Conservation (phyloP, 2,797 vertebrate species). For the Leptatherina wallacei region DNA sequence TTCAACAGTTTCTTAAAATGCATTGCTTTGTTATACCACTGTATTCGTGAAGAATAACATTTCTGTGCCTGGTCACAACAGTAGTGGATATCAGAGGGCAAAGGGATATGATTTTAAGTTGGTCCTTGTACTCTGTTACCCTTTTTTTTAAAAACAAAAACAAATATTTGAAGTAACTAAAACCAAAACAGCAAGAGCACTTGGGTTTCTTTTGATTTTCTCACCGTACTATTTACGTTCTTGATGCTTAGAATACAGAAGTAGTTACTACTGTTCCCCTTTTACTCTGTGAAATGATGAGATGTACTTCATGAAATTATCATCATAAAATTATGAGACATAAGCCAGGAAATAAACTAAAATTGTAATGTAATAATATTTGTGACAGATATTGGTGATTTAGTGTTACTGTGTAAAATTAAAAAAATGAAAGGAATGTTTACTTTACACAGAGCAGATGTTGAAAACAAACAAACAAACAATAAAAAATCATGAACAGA, state of each 20-base stretch:
- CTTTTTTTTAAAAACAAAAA: conserved; percentile 18
- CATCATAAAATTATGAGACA: conserved; percentile 1
- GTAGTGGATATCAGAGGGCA: conserved; percentile 22
- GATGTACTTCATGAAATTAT: conserved; percentile 1
- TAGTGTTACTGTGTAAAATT: not conserved
- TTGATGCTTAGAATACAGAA: conserved; percentile 29
- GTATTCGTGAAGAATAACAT: conserved; percentile 20
- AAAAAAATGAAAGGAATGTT: conserved; percentile 23
- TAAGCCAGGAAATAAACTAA: conserved; percentile 2
- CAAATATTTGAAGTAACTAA: conserved; percentile 33
- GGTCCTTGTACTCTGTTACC: conserved; percentile 11
- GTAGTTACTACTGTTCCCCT: not conserved
- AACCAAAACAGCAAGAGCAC: conserved; percentile 70
- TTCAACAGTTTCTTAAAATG: conserved; percentile 35
- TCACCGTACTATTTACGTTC: conserved; percentile 12
- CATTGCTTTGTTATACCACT: conserved; percentile 26
- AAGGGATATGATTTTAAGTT: conserved; percentile 14
- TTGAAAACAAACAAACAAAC: not conserved
- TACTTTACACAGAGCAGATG: conserved; percentile 1
- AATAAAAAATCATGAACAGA: conserved; percentile 17
- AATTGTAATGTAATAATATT: conserved; percentile 1
- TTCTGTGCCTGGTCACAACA: conserved; percentile 11
- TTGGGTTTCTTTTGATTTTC: conserved; percentile 55
- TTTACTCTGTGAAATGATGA: not conserved
- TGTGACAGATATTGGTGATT: conserved; percentile 3